These are phyloP conservation scores for Saimiri boliviensis DNA, from an alignment of 2,113 vertebrate genomes.

Conservation along the genomic window DNA sequence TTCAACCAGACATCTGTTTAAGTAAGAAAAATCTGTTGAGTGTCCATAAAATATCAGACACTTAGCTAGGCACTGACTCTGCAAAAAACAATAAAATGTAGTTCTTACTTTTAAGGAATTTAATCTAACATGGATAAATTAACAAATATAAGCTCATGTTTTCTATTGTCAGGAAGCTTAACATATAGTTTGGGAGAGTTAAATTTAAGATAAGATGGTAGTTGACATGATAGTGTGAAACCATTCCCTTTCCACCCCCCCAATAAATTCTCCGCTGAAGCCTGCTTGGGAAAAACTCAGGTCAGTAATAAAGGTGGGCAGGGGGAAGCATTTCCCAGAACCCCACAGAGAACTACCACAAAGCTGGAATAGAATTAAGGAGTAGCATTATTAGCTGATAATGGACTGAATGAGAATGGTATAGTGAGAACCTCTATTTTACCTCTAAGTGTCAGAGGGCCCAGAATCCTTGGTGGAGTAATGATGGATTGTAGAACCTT, in stretches of 20 bases:
- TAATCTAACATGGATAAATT: constrained; percentile 21
- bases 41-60: constrained; percentile 29
- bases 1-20: constrained; percentile 14
- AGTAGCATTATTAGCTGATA: neutral
- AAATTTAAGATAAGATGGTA: constrained; percentile 21
- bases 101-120: constrained; percentile 19
- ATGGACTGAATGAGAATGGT: neutral
- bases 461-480: neutral
- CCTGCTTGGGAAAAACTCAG: neutral
- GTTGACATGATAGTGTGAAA: constrained; percentile 40
- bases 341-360: neutral
- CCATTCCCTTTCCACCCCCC: no score
- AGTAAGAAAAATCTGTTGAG: neutral
- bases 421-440: neutral
- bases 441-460: neutral
- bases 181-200: neutral
- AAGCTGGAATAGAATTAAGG: neutral
- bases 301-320: neutral
- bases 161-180: constrained; percentile 5
- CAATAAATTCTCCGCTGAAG: constrained; percentile 10
- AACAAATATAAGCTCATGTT: neutral
- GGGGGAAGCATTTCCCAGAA: neutral
- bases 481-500: neutral
- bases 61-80: neutral
- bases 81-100: neutral